Evolutionary conservation across 1,140 invertebrate species (phyloP).

Genomic region (Colletes latitarsis): DNA sequence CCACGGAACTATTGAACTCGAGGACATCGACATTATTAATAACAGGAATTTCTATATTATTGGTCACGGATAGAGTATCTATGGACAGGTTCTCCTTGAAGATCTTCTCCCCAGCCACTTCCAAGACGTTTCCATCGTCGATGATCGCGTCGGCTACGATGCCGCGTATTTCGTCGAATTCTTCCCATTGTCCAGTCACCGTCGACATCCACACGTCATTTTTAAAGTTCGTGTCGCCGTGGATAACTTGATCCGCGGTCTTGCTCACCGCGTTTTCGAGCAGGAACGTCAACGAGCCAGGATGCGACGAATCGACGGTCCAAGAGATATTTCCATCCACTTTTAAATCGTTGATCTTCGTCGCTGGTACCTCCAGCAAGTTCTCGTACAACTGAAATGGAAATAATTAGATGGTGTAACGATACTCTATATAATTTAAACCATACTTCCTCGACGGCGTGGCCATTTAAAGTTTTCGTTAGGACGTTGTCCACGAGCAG

Average conservation of each 20-base stretch:
- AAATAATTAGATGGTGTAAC: neutral
- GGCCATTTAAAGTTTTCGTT: constrained; percentile 52
- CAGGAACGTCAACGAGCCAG: constrained; percentile 45
- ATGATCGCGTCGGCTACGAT: constrained; percentile 63
- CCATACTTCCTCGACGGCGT: constrained; percentile 46
- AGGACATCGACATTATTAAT: constrained; percentile 64
- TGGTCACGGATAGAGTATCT: constrained; percentile 34
- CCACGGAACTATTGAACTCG: constrained; percentile 62
- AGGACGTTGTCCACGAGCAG: constrained; percentile 52
- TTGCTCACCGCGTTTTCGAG: constrained; percentile 66
- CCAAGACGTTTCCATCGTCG: constrained; percentile 35
- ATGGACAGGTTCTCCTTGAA: constrained; percentile 57
- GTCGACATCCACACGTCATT: constrained; percentile 32
- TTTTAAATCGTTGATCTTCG: constrained; percentile 29
- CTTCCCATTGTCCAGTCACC: constrained; percentile 10
- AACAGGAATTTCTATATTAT: constrained; percentile 45
- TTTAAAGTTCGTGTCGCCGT: constrained; percentile 41
- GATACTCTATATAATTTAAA: neutral
- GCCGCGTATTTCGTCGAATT: constrained; percentile 51
- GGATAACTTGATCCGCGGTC: constrained; percentile 59
- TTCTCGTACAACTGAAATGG: constrained; percentile 57
- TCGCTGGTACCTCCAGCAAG: constrained; percentile 18
- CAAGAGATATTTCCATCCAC: constrained; percentile 57
- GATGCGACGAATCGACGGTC: constrained; percentile 18
- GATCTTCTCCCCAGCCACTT: constrained; percentile 62